Conservation (phyloP, 2,888 invertebrate genomes). For the Callimorpha dominula region DNA sequence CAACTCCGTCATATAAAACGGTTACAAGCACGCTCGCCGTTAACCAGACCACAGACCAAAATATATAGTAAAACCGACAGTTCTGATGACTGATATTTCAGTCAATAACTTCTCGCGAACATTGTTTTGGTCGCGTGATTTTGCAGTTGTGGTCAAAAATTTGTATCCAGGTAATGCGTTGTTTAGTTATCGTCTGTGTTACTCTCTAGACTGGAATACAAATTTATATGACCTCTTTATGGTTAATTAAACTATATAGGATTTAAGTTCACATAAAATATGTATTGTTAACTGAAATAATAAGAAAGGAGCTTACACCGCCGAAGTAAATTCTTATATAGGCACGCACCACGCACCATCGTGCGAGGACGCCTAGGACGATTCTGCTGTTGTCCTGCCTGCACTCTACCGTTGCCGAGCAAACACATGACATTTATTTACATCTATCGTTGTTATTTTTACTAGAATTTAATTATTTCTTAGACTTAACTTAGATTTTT, state of each 20-base stretch:
- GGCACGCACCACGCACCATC: no score
- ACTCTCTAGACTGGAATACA: neutral
- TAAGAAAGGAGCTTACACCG: neutral
- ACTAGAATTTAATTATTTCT: no score
- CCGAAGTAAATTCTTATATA: no score
- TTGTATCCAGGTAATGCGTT: neutral
- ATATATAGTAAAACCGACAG: slow-evolving; percentile 17
- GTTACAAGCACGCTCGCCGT: neutral
- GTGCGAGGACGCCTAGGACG: no score
- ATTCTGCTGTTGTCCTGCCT: no score
- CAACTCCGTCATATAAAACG: neutral
- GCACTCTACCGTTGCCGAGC: no score
- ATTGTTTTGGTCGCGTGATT: slow-evolving; percentile 46
- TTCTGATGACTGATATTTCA: slow-evolving; percentile 43
- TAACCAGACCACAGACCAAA: neutral
- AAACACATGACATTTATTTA: no score
- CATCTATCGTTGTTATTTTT: no score
- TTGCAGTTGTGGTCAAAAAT: neutral
- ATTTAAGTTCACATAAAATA: neutral
- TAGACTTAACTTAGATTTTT: neutral
- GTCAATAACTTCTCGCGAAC: slow-evolving; percentile 51
- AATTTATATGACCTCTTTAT: neutral
- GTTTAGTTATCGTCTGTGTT: neutral
- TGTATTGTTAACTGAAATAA: neutral
- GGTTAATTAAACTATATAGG: neutral